phyloP scores from a whole-genome alignment of 2,888 invertebrate species.

The Buathra laborator region DNA sequence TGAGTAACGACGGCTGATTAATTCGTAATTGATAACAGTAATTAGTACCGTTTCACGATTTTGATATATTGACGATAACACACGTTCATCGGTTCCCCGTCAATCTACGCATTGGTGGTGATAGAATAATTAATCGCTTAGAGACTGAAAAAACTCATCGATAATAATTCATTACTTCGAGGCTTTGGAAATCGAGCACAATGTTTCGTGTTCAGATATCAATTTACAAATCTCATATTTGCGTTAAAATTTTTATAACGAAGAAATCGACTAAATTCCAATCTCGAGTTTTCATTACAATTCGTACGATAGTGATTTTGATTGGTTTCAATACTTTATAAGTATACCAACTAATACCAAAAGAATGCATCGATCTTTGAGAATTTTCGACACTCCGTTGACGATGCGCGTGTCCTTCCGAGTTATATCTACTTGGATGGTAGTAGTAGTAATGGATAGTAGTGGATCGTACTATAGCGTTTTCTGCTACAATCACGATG shows the following conservation, averaged over 20 bases:
- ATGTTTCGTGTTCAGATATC: no score
- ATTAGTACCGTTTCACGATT: neutral
- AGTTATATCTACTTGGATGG: neutral
- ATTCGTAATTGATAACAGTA: neutral
- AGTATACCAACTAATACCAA: no score
- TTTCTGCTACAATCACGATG: conserved; percentile 11
- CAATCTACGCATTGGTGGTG: neutral
- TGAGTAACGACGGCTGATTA: neutral
- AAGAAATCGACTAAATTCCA: no score
- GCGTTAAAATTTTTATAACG: no score
- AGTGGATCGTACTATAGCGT: neutral
- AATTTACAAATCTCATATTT: no score
- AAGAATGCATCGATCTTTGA: neutral
- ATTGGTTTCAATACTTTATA: no score
- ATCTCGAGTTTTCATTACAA: no score
- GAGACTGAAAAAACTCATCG: no score
- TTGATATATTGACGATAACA: neutral
- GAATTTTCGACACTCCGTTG: neutral
- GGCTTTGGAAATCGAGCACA: no score
- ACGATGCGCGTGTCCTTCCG: conserved; percentile 22
- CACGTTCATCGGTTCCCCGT: neutral
- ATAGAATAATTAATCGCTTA: neutral
- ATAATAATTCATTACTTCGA: no score
- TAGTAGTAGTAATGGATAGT: neutral
- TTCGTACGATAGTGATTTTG: no score